Evolutionary conservation across 2,888 invertebrate genomes (phyloP).

Genomic region (Watsonalla binaria): DNA sequence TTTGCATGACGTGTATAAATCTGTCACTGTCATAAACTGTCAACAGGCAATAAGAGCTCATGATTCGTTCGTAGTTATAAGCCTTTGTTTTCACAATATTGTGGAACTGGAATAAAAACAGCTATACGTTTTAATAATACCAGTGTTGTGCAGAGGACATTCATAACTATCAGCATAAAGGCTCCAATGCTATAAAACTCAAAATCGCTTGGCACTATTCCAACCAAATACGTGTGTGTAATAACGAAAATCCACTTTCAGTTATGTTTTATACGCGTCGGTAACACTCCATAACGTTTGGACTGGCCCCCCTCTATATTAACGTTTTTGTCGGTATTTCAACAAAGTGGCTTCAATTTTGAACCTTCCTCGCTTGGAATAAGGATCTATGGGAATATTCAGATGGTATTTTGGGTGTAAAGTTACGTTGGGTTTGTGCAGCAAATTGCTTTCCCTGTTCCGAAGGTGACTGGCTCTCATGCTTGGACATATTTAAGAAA

Average conservation of each 20-base stretch:
- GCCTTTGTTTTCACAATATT: slow-evolving; percentile 6
- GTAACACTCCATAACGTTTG: slow-evolving; percentile 45
- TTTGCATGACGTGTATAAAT: too few species aligned
- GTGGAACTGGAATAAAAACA: slow-evolving; percentile 5
- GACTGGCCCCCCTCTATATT: slow-evolving; percentile 21
- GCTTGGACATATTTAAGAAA: slow-evolving; percentile 17
- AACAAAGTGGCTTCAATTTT: background rate
- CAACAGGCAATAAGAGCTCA: too few species aligned
- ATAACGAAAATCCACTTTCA: slow-evolving; percentile 59
- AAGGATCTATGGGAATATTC: background rate
- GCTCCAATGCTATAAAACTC: slow-evolving; percentile 32
- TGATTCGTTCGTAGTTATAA: background rate
- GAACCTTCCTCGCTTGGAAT: background rate
- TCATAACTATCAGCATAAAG: slow-evolving; percentile 25
- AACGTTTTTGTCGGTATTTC: background rate
- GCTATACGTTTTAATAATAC: slow-evolving; percentile 32
- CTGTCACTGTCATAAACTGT: too few species aligned
- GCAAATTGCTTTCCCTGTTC: slow-evolving; percentile 30
- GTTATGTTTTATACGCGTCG: slow-evolving; percentile 55
- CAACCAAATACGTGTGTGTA: slow-evolving; percentile 42
- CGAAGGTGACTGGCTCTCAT: slow-evolving; percentile 29
- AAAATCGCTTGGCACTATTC: slow-evolving; percentile 41
- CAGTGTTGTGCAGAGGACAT: slow-evolving; percentile 26
- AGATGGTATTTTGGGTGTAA: background rate
- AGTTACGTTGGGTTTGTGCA: slow-evolving; percentile 12